These are phyloP conservation scores for Xiphophorus couchianus DNA, from an alignment of 2,113 vertebrate genomes.

Conservation along the genomic window DNA sequence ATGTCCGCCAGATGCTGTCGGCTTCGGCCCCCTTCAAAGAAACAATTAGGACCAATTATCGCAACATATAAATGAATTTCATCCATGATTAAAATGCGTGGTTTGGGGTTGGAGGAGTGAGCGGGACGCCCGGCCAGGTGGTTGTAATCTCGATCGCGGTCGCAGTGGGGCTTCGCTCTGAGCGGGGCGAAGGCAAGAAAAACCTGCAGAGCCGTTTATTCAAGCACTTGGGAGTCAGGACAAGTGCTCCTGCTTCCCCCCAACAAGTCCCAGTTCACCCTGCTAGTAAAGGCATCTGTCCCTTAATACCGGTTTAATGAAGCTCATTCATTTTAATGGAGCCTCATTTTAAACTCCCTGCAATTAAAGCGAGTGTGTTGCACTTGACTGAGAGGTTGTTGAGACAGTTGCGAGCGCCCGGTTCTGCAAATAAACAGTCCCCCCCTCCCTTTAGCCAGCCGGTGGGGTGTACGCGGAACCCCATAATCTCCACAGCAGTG, in stretches of 20 bases:
- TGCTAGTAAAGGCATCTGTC: constrained; percentile 67
- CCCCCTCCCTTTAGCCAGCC: background rate
- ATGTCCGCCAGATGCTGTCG: constrained; percentile 78
- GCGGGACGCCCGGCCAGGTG: constrained; percentile 75
- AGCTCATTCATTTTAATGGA: constrained; percentile 82
- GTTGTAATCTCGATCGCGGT: constrained; percentile 76
- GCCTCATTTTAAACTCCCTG: constrained; percentile 73
- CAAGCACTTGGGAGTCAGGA: constrained; percentile 75
- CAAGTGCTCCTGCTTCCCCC: constrained; percentile 58
- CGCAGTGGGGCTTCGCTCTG: constrained; percentile 62
- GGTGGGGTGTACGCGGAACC: constrained; percentile 12
- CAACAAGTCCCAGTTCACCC: constrained; percentile 16
- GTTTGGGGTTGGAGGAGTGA: constrained; percentile 39
- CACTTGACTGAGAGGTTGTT: constrained; percentile 72
- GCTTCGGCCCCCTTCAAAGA: constrained; percentile 79
- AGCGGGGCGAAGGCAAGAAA: constrained; percentile 57
- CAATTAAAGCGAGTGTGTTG: constrained; percentile 71
- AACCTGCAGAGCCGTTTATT: constrained; percentile 77
- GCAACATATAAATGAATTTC: constrained; percentile 84
- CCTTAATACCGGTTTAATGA: constrained; percentile 78
- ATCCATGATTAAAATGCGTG: constrained; percentile 80
- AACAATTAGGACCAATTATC: constrained; percentile 83
- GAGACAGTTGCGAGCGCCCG: constrained; percentile 55
- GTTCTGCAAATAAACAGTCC: constrained; percentile 75
- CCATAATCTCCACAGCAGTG: constrained; percentile 36